phyloP scores from a whole-genome alignment of 1,140 invertebrate genomes.

The Octopus bimaculoides region DNA sequence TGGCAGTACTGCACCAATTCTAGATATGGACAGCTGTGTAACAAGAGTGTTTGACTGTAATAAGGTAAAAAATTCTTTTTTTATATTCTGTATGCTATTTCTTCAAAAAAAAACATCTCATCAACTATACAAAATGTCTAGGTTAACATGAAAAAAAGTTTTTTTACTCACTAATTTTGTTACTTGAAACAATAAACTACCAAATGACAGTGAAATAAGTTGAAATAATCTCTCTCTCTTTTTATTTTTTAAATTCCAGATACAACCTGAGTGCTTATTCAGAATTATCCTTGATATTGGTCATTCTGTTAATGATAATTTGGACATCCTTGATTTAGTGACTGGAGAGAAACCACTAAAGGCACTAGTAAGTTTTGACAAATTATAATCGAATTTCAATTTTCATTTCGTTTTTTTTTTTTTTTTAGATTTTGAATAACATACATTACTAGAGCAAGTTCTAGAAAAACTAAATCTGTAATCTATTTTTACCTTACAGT shows the following conservation, averaged over 20 bases:
- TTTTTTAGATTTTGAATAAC: too few relatives aligned
- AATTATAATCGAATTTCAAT: too few relatives aligned
- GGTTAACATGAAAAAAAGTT: background rate
- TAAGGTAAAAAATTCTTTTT: constrained; percentile 64
- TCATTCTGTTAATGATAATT: constrained; percentile 86
- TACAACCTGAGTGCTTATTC: constrained; percentile 83
- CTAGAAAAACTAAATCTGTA: too few relatives aligned
- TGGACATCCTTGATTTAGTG: constrained; percentile 93
- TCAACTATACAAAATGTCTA: too few relatives aligned
- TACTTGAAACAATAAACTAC: background rate
- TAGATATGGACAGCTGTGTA: constrained; percentile 68
- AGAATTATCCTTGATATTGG: constrained; percentile 85
- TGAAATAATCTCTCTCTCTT: background rate
- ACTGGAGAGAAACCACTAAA: constrained; percentile 94
- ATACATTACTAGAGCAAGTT: too few relatives aligned
- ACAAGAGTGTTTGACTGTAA: constrained; percentile 74
- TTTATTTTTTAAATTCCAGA: constrained; percentile 21
- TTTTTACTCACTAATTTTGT: background rate
- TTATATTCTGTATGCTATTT: too few relatives aligned
- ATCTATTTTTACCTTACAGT: too few relatives aligned
- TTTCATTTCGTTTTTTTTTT: too few relatives aligned
- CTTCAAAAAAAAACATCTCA: too few relatives aligned
- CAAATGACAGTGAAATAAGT: constrained; percentile 11
- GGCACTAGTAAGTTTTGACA: constrained; percentile 69
- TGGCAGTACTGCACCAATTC: constrained; percentile 91